phyloP scores from a whole-genome alignment of 2,888 invertebrate species.

The Hypomecis atomaria region DNA sequence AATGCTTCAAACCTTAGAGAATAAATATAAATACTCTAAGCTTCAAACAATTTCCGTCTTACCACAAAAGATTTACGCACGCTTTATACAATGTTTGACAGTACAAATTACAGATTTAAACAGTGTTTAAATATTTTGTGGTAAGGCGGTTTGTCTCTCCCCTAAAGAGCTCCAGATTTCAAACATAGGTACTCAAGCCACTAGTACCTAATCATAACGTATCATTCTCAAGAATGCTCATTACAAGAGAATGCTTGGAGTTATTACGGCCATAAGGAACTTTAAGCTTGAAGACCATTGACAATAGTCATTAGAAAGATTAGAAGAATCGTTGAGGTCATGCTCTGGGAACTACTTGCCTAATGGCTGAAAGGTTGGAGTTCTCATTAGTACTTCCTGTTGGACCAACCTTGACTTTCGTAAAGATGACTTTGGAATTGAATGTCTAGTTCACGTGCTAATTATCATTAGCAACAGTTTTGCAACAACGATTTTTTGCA shows the following conservation, averaged over 20 bases:
- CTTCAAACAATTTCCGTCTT: no score
- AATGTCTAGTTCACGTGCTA: constrained; percentile 7
- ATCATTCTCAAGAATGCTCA: background rate
- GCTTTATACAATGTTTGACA: no score
- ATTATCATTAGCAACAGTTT: background rate
- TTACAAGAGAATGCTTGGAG: background rate
- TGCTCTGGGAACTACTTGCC: constrained; percentile 11
- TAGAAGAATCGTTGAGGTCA: constrained; percentile 15
- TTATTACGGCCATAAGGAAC: constrained; percentile 8
- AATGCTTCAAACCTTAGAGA: no score
- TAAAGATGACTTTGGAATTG: constrained; percentile 27
- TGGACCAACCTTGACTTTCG: constrained; percentile 20
- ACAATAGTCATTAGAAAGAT: constrained; percentile 18
- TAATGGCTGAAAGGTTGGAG: constrained; percentile 20
- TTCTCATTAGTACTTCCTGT: constrained; percentile 21
- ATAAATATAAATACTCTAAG: no score
- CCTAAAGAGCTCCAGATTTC: no score
- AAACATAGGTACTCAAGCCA: no score
- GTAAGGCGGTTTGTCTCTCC: no score
- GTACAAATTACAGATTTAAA: no score
- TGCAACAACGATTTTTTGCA: no score
- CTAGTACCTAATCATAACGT: background rate
- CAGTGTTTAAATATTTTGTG: no score
- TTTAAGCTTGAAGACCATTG: constrained; percentile 15
- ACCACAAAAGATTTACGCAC: no score